A percentile compares a stretch with the other conserved stretches of the same genome.
These are phyloP conservation scores for Ascaphus truei DNA, from an alignment of 2,113 vertebrate species.

Conservation along the genomic window DNA sequence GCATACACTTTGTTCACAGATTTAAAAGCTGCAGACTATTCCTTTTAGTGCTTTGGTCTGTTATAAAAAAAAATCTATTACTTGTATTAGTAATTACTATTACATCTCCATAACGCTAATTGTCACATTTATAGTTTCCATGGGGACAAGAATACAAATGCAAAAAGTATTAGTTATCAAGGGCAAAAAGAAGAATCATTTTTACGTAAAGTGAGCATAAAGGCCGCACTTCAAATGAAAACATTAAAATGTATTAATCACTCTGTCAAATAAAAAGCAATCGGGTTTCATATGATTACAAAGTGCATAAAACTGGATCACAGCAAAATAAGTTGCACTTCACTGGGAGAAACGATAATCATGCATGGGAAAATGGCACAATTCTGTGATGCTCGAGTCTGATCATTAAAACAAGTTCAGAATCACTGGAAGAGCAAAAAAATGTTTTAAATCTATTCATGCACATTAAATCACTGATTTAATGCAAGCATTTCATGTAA, in stretches of 20 bases:
- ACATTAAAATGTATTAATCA: conserved; percentile 7
- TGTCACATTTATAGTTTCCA: conserved; percentile 18
- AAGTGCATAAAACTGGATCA: not conserved
- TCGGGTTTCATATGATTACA: not conserved
- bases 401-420: not conserved
- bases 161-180: conserved; percentile 18
- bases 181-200: not conserved
- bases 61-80: not conserved
- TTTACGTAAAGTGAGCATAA: not conserved
- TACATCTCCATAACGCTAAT: not conserved
- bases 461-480: not conserved
- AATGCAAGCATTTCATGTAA: not conserved
- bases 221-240: not conserved
- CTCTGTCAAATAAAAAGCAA: not conserved
- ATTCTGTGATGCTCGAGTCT: not conserved
- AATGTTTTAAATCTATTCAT: not conserved
- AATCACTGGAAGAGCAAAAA: not conserved
- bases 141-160: conserved; percentile 8
- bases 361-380: not conserved
- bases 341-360: not conserved
- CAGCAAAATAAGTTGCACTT: not conserved
- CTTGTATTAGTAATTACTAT: conserved; percentile 12
- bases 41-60: not conserved
- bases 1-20: not conserved
- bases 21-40: not conserved